Base-by-base conservation (phyloP, 2,888 invertebrate genomes). In the Oscheius sp. region DNA sequence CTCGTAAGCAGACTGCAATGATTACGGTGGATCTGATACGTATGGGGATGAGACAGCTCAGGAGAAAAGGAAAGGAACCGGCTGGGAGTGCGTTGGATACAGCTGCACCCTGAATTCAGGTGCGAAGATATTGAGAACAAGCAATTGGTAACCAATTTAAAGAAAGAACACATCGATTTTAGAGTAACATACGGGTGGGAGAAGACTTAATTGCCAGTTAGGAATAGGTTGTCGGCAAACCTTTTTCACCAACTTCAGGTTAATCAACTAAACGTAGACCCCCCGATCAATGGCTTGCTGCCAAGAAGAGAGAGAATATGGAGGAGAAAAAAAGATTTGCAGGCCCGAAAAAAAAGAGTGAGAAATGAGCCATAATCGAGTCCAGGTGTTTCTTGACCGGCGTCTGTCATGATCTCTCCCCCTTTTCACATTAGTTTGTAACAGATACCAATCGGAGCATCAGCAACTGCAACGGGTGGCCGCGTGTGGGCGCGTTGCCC, bases 261-360 rank as follows among this genome's bases (percentile, higher is more conserved):
- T 69, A 69, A 69, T 69, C 69, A 69, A 69, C 69, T 69, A 69
- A 69, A 69, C 69, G 56, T 69, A 52, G 55, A 21, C 68, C 41
- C 35, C 35, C 35, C 35, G 45, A 66, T 66, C 66, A 66, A 66
- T 66, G 41, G 45, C 63, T 43, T 43, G 63, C 63, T 27, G 66
- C 21, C 52, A 13, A 49, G 16, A n/a, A n/a, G 64, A 43, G n/a
- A n/a, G 27, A 12, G 45, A 41, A 66, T 43, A 45, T 21, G n/a
- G 2, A 13, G 29, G 27, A 27, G 7, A 27, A n/a, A 58, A 58
- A 58, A 58, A 58, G 58, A 13, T 12, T 1, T 16, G 35, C 23
- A 29, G 49, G 52, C 66, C n/a, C n/a, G n/a, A n/a, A 27, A 46
- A 52, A 66, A 29, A 0, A 6, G 21, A n/a, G 66, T 52, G 66